These are phyloP conservation scores for Sinodicranocentrus sp. DNA, from an alignment of 2,888 invertebrate genomes.

Conservation along the genomic window DNA sequence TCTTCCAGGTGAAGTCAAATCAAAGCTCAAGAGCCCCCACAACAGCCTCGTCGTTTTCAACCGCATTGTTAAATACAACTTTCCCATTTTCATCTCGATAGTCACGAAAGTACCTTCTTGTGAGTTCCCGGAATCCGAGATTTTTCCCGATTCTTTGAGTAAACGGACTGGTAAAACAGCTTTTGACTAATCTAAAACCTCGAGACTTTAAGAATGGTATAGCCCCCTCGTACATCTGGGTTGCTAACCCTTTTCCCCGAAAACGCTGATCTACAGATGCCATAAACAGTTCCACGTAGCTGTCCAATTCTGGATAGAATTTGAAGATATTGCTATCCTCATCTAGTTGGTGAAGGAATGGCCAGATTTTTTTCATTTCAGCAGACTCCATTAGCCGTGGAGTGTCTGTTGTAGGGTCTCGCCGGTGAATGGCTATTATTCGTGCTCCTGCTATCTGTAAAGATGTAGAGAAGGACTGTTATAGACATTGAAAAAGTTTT, in stretches of 20 bases:
- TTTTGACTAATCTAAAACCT: conserved; percentile 71
- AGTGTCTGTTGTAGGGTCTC: conserved; percentile 36
- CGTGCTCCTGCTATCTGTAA: conserved; percentile 69
- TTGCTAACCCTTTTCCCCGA: conserved; percentile 72
- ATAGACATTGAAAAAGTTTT: too few species aligned
- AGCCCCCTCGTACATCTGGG: conserved; percentile 69
- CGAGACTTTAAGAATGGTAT: conserved; percentile 65
- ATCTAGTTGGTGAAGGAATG: conserved; percentile 70
- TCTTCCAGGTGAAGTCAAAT: conserved; percentile 13
- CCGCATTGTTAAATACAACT: conserved; percentile 65
- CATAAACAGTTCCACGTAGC: conserved; percentile 73
- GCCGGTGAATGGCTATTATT: conserved; percentile 65
- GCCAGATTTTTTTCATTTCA: conserved; percentile 73
- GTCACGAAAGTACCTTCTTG: conserved; percentile 66
- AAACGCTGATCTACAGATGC: conserved; percentile 71
- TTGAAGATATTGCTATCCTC: conserved; percentile 68
- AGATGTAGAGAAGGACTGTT: background rate
- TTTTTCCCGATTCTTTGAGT: conserved; percentile 71
- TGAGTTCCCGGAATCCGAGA: conserved; percentile 72
- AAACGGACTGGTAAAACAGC: conserved; percentile 72
- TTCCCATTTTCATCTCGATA: conserved; percentile 70
- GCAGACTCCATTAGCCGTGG: conserved; percentile 60
- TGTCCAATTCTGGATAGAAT: conserved; percentile 67
- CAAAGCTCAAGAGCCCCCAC: conserved; percentile 70
- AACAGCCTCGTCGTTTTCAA: conserved; percentile 66